Conservation (phyloP, 2,888 invertebrate genomes). For the Mythimna lalbum region DNA sequence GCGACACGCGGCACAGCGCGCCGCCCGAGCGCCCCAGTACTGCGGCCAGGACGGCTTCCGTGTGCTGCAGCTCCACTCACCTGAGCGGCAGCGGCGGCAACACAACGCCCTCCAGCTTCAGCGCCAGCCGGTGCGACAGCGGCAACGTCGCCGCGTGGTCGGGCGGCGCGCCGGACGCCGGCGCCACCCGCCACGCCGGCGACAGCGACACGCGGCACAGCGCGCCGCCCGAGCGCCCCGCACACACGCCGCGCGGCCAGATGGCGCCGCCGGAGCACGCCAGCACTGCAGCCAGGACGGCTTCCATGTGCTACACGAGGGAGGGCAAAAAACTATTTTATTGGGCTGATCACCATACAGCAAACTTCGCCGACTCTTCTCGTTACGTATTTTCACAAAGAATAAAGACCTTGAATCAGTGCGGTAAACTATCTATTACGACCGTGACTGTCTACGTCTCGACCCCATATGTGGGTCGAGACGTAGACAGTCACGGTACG, state of each 20-base stretch:
- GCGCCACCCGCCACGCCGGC: constrained; percentile 87
- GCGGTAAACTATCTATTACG: no score
- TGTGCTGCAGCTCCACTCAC: constrained; percentile 73
- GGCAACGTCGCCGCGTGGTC: constrained; percentile 97
- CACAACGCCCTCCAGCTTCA: constrained; percentile 98
- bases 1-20: constrained; percentile 64
- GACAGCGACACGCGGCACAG: constrained; percentile 85
- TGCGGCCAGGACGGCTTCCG: no score
- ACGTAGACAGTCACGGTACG: no score
- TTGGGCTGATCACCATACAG: neutral
- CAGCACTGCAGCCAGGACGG: constrained; percentile 76
- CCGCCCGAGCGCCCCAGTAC: no score
- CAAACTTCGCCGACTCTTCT: no score
- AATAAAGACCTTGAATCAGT: no score
- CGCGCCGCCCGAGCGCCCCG: constrained; percentile 94
- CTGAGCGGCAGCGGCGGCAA: constrained; percentile 92
- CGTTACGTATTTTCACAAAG: no score
- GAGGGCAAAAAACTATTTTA: neutral
- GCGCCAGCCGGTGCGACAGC: constrained; percentile 95
- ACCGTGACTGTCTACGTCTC: no score
- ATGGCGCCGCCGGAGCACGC: constrained; percentile 93
- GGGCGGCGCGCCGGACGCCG: constrained; percentile 88
- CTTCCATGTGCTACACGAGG: constrained; percentile 79
- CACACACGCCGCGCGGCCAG: constrained; percentile 95
- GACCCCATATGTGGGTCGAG: no score